Evolutionary conservation across 2,888 invertebrate genomes (phyloP), one percentile per base, ranked within the genome.

Genomic region (Heliconius erato): DNA sequence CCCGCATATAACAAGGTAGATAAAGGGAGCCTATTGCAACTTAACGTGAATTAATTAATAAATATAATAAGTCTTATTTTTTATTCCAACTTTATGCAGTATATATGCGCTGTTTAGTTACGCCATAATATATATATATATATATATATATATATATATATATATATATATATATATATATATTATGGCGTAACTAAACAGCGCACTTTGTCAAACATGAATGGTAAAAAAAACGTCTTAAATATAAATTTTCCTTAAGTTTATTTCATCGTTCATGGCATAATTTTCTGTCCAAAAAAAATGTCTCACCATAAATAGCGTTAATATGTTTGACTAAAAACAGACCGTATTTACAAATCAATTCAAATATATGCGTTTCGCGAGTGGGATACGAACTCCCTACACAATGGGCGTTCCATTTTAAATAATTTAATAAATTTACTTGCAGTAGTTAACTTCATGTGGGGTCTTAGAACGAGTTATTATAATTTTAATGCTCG

Each of bases 401-500:
- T 67, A 67, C 67, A 16, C 28, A 67, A 67, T 16, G 7, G 67
- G 3, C 16, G 67, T 69, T 35, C 19, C 44, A 54, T 74, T 63
- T 76, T 63, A 35, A 63, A 76, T 76, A 76, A 63, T 76, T 63
- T 35, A 63, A 40, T 76, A 76, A 63, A 40, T 63, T 26, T 26
- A 28, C 44, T 44, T 67, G 40, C 16, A 78, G 65, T 28, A 67
- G 77, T 78, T 76, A 76, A 28, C 76, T 40, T 78, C 78, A 67
- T 78, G 78, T 78, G 78, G 23, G 78, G 78, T 65, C 78, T 32
- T 28, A 67, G 72, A 67, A 44, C 67, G 32, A 71, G 54, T 79
- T 68, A 71, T 71, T 79, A 71, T 79, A 79, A 79, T 79, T 63
- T 71, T 79, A 76, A 76, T 76, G 63, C 35, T 63, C 35, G 26